Base-by-base conservation (phyloP, 2,113 vertebrate genomes). In the Edolisoma coerulescens region DNA sequence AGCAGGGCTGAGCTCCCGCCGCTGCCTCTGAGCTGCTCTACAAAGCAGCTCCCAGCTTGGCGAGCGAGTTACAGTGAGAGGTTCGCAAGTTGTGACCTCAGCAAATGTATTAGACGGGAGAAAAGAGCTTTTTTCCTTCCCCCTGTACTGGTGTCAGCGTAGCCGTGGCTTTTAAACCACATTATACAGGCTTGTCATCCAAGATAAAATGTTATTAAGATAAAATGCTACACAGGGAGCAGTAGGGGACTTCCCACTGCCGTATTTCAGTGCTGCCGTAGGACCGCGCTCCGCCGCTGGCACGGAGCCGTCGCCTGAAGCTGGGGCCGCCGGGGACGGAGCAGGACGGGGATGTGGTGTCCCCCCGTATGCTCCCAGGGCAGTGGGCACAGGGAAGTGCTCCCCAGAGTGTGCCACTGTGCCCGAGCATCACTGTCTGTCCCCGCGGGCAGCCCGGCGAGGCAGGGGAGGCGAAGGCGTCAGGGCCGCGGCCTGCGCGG, bases 131-230 rank as follows among this genome's bases (percentile, higher is more conserved):
- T 89, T 45, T 74, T 45, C n/a, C 95, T 86, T 87, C 64, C 67
- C 92, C 47, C 93, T 12, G 63, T 93, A 71, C 80, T 21, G 54
- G 96, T 78, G 90, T 96, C 90, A 75, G 89, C 77, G 56, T 86
- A 97, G 95, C 95, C 64, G 44, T 96, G 97, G 97, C 97, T 97
- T 97, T 98, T 98, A 98, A 98, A 98, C 97, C 96, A 68, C 97
- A 96, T 98, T 97, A 97, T 97, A 96, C 97, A 87, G 96, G 94
- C 97, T 98, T 98, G 98, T 98, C 97, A 96, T 97, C 97, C 94
- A 67, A 98, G 98, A 98, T 98, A 98, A 98, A 98, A 97, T 96
- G 97, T 98, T 98, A 97, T 98, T 98, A 98, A 98, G 98, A 98
- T 98, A 98, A 98, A 98, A 98, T 80, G 97, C 97, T 65, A 67